A percentile compares a stretch with the other conserved stretches of the same genome.
phyloP scores from a whole-genome alignment of 2,113 vertebrate genomes.

The Dasyurus viverrinus region DNA sequence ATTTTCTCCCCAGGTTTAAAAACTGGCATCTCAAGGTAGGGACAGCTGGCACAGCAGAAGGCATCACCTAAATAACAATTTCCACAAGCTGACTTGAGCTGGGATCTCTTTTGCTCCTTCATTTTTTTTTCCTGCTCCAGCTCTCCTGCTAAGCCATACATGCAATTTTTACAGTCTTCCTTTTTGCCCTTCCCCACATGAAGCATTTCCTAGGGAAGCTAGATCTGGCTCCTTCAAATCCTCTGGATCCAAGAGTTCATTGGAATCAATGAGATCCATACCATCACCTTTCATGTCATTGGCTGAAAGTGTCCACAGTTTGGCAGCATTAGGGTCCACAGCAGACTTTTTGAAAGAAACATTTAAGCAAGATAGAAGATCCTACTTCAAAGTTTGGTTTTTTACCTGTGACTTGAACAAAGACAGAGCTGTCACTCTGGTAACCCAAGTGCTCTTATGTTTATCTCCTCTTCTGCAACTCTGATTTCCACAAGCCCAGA shows the following conservation, averaged over 20 bases:
- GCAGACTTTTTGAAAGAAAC: constrained; percentile 87
- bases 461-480: constrained; percentile 84
- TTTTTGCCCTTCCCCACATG: constrained; percentile 91
- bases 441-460: constrained; percentile 82
- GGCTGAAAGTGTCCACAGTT: constrained; percentile 94
- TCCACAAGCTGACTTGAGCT: constrained; percentile 95
- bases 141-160: constrained; percentile 96
- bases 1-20: constrained; percentile 97
- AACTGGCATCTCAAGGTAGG: constrained; percentile 94
- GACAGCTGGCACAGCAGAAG: constrained; percentile 97
- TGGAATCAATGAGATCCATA: constrained; percentile 94
- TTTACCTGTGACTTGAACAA: constrained; percentile 86
- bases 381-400: constrained; percentile 96
- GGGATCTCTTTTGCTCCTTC: constrained; percentile 74
- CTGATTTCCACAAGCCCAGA: constrained; percentile 91
- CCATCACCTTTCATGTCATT: constrained; percentile 93
- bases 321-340: constrained; percentile 89
- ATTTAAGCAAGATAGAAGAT: constrained; percentile 91
- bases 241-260: constrained; percentile 93
- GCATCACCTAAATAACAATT: constrained; percentile 98
- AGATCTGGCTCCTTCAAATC: constrained; percentile 95
- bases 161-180: constrained; percentile 97
- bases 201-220: constrained; percentile 86
- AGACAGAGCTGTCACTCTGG: constrained; percentile 81
- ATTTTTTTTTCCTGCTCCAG: constrained; percentile 84